Evolutionary conservation across 2,113 vertebrate species (phyloP), one percentile per base, ranked within the genome.

Genomic region (Alexandromys fortis): DNA sequence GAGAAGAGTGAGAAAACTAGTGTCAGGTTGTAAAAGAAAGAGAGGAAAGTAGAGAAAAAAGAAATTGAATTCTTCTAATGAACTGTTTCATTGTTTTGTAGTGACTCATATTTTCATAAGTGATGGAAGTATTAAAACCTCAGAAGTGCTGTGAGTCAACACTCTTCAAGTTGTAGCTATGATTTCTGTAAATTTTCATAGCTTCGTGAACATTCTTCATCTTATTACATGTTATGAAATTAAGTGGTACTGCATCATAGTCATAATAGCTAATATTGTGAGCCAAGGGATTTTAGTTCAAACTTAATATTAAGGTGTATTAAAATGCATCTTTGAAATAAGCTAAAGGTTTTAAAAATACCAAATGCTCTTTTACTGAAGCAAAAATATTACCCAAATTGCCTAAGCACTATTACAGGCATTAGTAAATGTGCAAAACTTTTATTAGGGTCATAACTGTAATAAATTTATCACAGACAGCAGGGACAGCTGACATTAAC

Each of bases 381-480:
- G 55, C 11, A 93, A 70, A 92, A 92, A 92, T 89, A 97, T 90
- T 82, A 90, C 7, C 14, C 90, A 94, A 97, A 96, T 96, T 96
- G 67, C 52, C 52, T 92, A 86, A 65, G 47, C n/a, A 93, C 38
- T 95, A 93, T 96, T 95, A 90, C 35, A 93, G 85, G 90, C 92
- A 89, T 81, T 95, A 94, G 45, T 90, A 94, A 90, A 96, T 83
- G 83, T 91, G 72, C 76, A 88, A 89, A 96, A n/a, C 61, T 26
- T 21, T 96, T 92, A 88, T 76, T 89, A 49, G 47, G 70, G 75
- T 26, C 45, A 17, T 79, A 58, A 52, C 93, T 90, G 21, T 47
- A 10, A 67, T 91, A 94, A 83, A 82, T 73, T 73, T 89, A 94
- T 94, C 79, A 89, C 0, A 94, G 28, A 63, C 76, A 91, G 81